Percentiles rank a stretch among this genome's conserved stretches.
phyloP scores from a whole-genome alignment of 2,113 vertebrate genomes.

The Gymnarchus niloticus region DNA sequence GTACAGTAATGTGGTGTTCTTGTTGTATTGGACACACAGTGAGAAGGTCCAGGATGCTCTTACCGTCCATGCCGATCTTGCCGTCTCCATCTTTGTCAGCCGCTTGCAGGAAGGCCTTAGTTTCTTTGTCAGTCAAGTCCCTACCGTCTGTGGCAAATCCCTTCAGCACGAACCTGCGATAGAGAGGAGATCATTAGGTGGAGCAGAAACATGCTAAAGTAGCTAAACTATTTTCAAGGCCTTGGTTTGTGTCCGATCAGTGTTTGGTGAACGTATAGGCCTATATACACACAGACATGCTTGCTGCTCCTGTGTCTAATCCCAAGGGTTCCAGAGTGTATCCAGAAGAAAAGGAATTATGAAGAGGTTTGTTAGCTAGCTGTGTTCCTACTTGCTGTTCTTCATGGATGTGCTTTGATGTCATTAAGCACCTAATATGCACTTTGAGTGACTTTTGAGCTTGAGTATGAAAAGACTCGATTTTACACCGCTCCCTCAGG shows the following conservation, averaged over 20 bases:
- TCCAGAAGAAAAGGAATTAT: not conserved
- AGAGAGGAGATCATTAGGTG: not conserved
- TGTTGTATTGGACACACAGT: not conserved
- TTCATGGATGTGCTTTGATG: too few relatives aligned
- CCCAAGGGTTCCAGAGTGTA: not conserved
- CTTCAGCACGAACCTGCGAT: slow-evolving; percentile 76
- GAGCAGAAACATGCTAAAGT: not conserved
- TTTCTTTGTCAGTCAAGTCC: slow-evolving; percentile 83
- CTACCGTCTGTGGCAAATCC: slow-evolving; percentile 76
- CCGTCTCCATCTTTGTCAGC: slow-evolving; percentile 96
- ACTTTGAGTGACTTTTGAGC: not conserved
- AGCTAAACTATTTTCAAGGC: not conserved
- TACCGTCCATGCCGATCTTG: slow-evolving; percentile 90
- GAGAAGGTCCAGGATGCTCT: slow-evolving; percentile 35
- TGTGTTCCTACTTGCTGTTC: not conserved
- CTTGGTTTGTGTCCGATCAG: too few relatives aligned
- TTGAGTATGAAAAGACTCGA: not conserved
- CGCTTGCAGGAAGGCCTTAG: slow-evolving; percentile 77
- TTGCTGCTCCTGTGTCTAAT: not conserved
- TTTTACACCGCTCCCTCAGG: not conserved
- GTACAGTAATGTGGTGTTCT: too few relatives aligned
- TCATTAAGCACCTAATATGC: too few relatives aligned
- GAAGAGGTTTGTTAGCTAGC: not conserved
- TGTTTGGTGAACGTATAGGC: not conserved
- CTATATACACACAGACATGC: not conserved